Percentiles rank a stretch among this genome's conserved stretches.
Conservation (phyloP, 2,797 vertebrate species). For the Notolepis coatsorum region DNA sequence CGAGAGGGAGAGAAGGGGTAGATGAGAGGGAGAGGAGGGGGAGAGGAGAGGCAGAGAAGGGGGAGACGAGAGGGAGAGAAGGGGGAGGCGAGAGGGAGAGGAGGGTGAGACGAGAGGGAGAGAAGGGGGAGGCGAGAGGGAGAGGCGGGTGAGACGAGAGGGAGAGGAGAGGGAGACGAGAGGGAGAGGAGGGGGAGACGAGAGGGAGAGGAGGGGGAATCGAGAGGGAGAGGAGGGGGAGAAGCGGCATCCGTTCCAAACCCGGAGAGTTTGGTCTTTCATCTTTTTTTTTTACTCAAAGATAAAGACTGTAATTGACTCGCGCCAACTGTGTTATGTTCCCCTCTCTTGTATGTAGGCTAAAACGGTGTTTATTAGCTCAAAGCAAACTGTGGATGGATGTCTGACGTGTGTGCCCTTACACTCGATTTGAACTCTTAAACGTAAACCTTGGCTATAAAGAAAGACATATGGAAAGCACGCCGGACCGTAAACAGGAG, state of each 20-base stretch:
- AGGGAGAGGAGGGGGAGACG: no score
- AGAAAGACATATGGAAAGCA: conserved; percentile 5
- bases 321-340: conserved; percentile 7
- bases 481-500: background rate
- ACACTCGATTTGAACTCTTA: conserved; percentile 13
- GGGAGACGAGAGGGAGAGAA: no score
- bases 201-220: no score
- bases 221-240: no score
- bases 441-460: conserved; percentile 28
- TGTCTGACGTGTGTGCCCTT: conserved; percentile 30
- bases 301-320: conserved; percentile 27
- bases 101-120: no score
- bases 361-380: conserved; percentile 65
- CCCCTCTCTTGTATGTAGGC: conserved; percentile 29
- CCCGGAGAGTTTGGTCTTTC: conserved; percentile 38
- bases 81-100: no score
- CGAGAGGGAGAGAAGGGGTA: no score
- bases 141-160: no score
- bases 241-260: background rate
- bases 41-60: no score
- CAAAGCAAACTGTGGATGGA: conserved; percentile 21
- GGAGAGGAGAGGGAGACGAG: no score
- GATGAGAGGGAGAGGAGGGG: no score
- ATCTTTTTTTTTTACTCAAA: conserved; percentile 35
- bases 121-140: no score